Percentiles rank a stretch among this genome's conserved stretches.
These are phyloP conservation scores for Exephanes ischioxanthus DNA, from an alignment of 2,888 invertebrate genomes.

Conservation along the genomic window DNA sequence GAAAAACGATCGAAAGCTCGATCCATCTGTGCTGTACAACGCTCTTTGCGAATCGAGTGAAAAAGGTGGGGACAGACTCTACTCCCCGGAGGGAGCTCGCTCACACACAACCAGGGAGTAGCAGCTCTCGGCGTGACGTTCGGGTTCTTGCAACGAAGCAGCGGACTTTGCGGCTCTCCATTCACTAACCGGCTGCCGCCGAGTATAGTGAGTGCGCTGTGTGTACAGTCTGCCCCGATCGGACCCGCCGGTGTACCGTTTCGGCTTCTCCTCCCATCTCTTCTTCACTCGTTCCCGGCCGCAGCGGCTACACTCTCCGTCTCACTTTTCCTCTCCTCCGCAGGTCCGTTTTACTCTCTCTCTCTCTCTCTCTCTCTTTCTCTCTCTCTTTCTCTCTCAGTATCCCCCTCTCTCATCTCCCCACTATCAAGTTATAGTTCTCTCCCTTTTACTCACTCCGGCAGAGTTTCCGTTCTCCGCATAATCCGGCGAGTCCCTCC, in stretches of 20 bases:
- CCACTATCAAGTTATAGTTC: slow-evolving; percentile 2
- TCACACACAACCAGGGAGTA: background rate
- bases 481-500: slow-evolving; percentile 49
- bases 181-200: slow-evolving; percentile 78
- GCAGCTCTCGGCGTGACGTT: slow-evolving; percentile 71
- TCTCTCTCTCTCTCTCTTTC: background rate
- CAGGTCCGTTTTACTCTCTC: slow-evolving; percentile 30
- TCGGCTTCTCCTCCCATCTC: slow-evolving; percentile 62
- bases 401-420: background rate
- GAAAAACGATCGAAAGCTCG: no score
- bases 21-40: no score
- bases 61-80: slow-evolving; percentile 2
- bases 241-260: slow-evolving; percentile 67
- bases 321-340: slow-evolving; percentile 30
- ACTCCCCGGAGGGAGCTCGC: background rate
- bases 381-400: slow-evolving; percentile 4
- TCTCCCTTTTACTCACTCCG: slow-evolving; percentile 29
- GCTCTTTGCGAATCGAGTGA: background rate
- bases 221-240: slow-evolving; percentile 56
- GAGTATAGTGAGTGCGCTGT: slow-evolving; percentile 68
- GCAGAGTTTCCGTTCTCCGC: slow-evolving; percentile 43
- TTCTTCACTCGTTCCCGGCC: slow-evolving; percentile 21
- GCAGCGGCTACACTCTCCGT: background rate
- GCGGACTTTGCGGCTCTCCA: slow-evolving; percentile 75
- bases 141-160: slow-evolving; percentile 56